Evolutionary conservation across 2,797 vertebrate species (phyloP).

Genomic region (Channa striata): DNA sequence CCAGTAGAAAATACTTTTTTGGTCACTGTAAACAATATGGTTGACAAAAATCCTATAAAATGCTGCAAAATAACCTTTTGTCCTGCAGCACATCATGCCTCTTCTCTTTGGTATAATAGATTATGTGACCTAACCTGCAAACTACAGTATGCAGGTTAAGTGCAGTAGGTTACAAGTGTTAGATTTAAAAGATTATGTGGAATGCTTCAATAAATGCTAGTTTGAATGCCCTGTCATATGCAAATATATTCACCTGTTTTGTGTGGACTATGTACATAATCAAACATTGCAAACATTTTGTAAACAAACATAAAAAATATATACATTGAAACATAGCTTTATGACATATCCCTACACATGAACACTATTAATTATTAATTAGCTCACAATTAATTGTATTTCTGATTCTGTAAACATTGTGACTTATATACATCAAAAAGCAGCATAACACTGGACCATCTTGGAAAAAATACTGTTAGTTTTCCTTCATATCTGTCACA

Average conservation of each 20-base stretch:
- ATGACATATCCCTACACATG: conserved; percentile 65
- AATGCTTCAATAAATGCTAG: conserved; percentile 50
- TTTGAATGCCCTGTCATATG: conserved; percentile 49
- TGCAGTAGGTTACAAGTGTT: conserved; percentile 23
- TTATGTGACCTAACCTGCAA: conserved; percentile 35
- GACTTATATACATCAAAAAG: conserved; percentile 81
- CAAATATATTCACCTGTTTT: conserved; percentile 53
- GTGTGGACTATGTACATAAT: conserved; percentile 65
- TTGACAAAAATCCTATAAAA: conserved; percentile 32
- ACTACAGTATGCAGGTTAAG: conserved; percentile 18
- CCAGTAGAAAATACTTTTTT: conserved; percentile 29
- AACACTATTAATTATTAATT: too few species aligned
- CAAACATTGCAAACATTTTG: conserved; percentile 60
- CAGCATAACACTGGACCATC: conserved; percentile 79
- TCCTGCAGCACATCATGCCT: conserved; percentile 19
- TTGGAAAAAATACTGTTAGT: conserved; percentile 56
- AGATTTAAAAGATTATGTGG: conserved; percentile 23
- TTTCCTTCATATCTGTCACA: conserved; percentile 54
- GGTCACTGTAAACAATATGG: conserved; percentile 33
- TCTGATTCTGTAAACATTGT: conserved; percentile 84
- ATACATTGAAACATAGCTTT: conserved; percentile 65
- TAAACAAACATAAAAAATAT: conserved; percentile 56
- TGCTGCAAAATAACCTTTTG: conserved; percentile 13
- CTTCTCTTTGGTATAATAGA: conserved; percentile 62
- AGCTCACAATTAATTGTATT: conserved; percentile 76